Evolutionary conservation across 2,113 vertebrate species (phyloP).

Genomic region (Corydoras sp.): DNA sequence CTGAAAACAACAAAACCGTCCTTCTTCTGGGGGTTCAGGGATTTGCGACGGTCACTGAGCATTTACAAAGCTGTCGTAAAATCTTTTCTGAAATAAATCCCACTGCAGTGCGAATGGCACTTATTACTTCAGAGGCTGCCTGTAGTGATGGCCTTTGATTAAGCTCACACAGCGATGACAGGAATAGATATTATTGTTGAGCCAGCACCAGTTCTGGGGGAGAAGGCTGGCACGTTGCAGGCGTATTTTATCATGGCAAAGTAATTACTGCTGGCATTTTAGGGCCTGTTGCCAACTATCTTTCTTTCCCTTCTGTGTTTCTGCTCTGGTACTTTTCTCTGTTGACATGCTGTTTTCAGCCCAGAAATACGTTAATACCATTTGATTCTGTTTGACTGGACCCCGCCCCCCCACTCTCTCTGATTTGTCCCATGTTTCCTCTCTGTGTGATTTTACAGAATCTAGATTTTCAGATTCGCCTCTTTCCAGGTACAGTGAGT

Average conservation of each 20-base stretch:
- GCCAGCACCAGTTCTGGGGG: not conserved
- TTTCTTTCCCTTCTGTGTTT: constrained; percentile 13
- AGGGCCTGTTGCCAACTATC: constrained; percentile 22
- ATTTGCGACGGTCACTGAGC: not conserved
- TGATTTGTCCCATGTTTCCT: not conserved
- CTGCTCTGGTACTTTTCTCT: not conserved
- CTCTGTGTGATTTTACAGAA: constrained; percentile 63
- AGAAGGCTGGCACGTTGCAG: constrained; percentile 8
- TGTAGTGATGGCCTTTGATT: constrained; percentile 25
- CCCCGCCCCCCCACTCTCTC: not conserved
- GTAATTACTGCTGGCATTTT: constrained; percentile 25
- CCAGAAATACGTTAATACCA: constrained; percentile 23
- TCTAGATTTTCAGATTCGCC: constrained; percentile 68
- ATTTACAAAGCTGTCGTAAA: not conserved
- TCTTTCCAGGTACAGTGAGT: constrained; percentile 67
- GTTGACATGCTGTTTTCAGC: constrained; percentile 1
- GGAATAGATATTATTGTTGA: constrained; percentile 32
- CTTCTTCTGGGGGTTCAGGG: not conserved
- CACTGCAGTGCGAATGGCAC: constrained; percentile 7
- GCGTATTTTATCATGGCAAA: constrained; percentile 19
- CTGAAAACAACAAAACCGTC: not conserved
- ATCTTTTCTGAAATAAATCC: not conserved
- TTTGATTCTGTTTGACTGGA: constrained; percentile 35
- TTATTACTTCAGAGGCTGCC: constrained; percentile 10
- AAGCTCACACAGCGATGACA: constrained; percentile 18